A percentile compares a stretch with the other conserved stretches of the same genome.
Conservation (phyloP, 1,140 invertebrate species). For the Planococcus citri region DNA sequence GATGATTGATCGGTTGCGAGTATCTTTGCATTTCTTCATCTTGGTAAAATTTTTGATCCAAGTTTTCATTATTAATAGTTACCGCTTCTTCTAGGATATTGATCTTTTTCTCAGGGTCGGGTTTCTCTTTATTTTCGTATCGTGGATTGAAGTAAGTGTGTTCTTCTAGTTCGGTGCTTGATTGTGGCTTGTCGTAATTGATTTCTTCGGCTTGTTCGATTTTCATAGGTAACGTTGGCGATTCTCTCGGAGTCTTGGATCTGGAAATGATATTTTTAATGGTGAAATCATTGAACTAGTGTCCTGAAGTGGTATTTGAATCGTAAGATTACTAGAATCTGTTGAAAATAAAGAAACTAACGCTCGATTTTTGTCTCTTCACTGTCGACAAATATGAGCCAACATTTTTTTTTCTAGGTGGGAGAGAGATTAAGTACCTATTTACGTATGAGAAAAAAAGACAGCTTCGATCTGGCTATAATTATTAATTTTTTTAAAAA, state of each 20-base stretch:
- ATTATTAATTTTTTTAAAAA: too few relatives aligned
- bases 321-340: too few relatives aligned
- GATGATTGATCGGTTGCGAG: background rate
- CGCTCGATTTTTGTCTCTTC: too few relatives aligned
- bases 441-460: too few relatives aligned
- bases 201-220: background rate
- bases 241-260: background rate
- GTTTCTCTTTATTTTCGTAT: background rate
- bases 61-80: background rate
- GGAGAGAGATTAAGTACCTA: too few relatives aligned
- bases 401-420: too few relatives aligned
- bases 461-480: too few relatives aligned
- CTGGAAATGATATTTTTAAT: background rate
- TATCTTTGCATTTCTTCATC: background rate
- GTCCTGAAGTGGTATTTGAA: too few relatives aligned
- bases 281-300: too few relatives aligned
- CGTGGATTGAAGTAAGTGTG: background rate
- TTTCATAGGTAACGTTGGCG: background rate
- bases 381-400: too few relatives aligned
- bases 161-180: background rate
- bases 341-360: too few relatives aligned
- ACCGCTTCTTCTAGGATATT: background rate
- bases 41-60: background rate
- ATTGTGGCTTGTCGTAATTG: background rate
- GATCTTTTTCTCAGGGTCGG: background rate